Conservation (phyloP, 2,888 invertebrate species). For the Ctena decussata region DNA sequence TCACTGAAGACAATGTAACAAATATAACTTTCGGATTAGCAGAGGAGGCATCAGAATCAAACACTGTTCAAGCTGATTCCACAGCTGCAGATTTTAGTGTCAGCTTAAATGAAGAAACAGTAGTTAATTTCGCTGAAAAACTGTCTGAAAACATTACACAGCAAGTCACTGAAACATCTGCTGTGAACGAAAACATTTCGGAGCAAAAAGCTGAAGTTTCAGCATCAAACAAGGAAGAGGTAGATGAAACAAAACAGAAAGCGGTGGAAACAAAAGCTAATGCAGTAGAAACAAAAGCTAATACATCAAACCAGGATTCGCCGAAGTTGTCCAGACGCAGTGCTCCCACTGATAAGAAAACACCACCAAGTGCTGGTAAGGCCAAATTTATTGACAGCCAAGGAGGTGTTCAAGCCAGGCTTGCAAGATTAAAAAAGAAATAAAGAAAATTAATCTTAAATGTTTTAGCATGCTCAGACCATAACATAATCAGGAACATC, state of each 20-base stretch:
- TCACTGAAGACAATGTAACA: background rate
- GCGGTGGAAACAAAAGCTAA: background rate
- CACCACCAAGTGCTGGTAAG: slow-evolving; percentile 11
- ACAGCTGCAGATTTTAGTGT: background rate
- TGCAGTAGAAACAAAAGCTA: background rate
- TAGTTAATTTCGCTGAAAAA: background rate
- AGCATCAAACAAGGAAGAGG: background rate
- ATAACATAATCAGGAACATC: background rate
- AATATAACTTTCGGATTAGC: background rate
- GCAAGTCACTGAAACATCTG: background rate
- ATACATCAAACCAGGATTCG: background rate
- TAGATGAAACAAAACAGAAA: background rate
- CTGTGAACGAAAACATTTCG: background rate
- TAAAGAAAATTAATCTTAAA: no score
- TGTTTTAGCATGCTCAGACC: background rate
- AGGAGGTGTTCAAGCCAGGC: slow-evolving; percentile 59
- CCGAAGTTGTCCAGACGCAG: no score
- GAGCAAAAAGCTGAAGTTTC: background rate
- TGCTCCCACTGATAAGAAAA: background rate
- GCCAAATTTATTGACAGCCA: slow-evolving; percentile 54
- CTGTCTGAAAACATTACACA: no score
- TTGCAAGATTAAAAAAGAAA: slow-evolving; percentile 38
- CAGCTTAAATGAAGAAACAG: background rate
- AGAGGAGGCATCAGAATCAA: background rate
- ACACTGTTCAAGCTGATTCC: background rate